A percentile compares a stretch with the other conserved stretches of the same genome.
Evolutionary conservation across 2,113 vertebrate genomes (phyloP).

Genomic region (Sclerurus mexicanus): DNA sequence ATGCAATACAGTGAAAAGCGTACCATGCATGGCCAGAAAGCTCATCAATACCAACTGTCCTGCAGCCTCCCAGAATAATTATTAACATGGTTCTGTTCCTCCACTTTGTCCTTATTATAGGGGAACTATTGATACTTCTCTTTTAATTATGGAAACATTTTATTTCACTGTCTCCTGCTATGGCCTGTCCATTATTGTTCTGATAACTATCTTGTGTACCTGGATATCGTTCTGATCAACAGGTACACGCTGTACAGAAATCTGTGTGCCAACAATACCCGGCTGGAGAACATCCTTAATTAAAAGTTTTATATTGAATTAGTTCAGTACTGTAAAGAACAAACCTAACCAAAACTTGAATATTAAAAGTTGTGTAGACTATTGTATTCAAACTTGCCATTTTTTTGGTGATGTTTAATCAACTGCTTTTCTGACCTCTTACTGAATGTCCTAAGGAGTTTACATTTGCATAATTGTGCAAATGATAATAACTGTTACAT

Average conservation of each 20-base stretch:
- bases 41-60: background rate
- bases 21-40: background rate
- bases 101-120: background rate
- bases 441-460: background rate
- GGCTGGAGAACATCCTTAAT: background rate
- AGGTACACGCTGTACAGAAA: background rate
- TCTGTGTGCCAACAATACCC: background rate
- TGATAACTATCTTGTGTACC: background rate
- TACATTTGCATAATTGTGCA: background rate
- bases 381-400: background rate
- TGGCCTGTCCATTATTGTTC: background rate
- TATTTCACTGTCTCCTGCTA: background rate
- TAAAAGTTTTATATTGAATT: constrained; percentile 36
- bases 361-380: background rate
- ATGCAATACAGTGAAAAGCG: background rate
- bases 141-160: constrained; percentile 7
- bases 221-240: background rate
- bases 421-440: background rate
- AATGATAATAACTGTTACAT: background rate
- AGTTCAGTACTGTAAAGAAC: background rate
- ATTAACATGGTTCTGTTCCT: background rate
- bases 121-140: background rate
- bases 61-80: background rate
- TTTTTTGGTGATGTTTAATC: background rate
- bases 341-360: background rate